Evolutionary conservation across 2,797 vertebrate genomes (phyloP), one percentile per base, ranked within the genome.

Genomic region (Sebastolobus altivelis): DNA sequence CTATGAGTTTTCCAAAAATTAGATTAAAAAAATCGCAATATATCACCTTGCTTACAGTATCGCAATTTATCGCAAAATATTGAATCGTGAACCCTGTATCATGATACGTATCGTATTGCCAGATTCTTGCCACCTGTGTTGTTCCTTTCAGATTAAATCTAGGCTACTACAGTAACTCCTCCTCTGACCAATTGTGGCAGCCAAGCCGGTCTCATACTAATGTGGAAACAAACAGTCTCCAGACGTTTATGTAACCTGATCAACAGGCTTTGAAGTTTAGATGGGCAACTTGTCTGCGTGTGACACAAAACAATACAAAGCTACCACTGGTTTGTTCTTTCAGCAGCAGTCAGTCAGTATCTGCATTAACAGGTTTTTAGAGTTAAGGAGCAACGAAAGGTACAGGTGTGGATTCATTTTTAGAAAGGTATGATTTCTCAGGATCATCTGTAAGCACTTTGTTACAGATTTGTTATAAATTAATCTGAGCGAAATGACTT

Each of bases 231-330:
- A 89, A 72, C 72, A 60, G 63, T 79, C 69, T 83, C 62, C 55
- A 92, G 89, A 93, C 88, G 14, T 90, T 91, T 90, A 93, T 56
- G 83, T 81, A 90, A 94, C 91, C 78, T 40, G 81, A 92, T 90
- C 79, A 87, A 72, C 74, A 37, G 74, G 87, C 83, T 87, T 67
- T 76, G 67, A 75, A 86, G 88, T 83, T 91, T 81, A 89, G 65
- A 27, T 20, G 31, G 58, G 31, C 59, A 31, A 40, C 73, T 13
- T 2, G 79, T 86, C 88, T 77, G 87, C 75, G 58, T 6, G 31
- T 66, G 62, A 78, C 58, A 71, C 54, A 8, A 65, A 60, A 74
- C 72, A 75, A 82, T 52, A 22, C 12, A 66, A 72, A 40, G 55
- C 58, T 8, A 6, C 61, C 2, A n/a, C 3, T 12, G 46, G 29